Evolutionary conservation across 1,140 invertebrate species (phyloP).

Genomic region (Frieseomelitta varia): DNA sequence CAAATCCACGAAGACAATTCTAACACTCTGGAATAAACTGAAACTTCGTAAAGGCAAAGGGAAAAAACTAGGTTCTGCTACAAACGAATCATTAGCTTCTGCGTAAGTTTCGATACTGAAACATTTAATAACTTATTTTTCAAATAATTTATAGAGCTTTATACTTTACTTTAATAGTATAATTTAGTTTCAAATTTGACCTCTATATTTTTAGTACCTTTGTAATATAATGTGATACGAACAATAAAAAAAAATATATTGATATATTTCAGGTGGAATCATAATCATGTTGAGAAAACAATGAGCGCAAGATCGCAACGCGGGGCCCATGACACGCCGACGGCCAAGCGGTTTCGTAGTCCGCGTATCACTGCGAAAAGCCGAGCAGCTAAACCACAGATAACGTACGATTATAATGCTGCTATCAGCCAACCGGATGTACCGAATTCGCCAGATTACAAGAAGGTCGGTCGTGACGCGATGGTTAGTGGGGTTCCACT

Average conservation of each 20-base stretch:
- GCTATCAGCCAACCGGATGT: conserved; percentile 59
- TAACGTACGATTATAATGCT: conserved; percentile 59
- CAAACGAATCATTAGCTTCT: conserved; percentile 16
- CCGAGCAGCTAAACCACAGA: background rate
- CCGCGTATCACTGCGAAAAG: background rate
- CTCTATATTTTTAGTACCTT: background rate
- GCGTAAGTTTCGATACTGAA: conserved; percentile 27
- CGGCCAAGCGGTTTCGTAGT: conserved; percentile 3
- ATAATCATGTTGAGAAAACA: conserved; percentile 56
- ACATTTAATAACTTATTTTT: background rate
- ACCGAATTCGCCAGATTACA: conserved; percentile 29
- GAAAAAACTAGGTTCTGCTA: background rate
- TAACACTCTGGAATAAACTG: conserved; percentile 55
- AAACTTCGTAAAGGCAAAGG: conserved; percentile 47
- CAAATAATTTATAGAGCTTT: background rate
- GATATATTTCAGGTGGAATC: conserved; percentile 20
- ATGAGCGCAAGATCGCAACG: conserved; percentile 56
- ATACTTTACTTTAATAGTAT: too few species aligned
- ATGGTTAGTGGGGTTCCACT: conserved; percentile 32
- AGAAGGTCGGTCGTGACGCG: background rate
- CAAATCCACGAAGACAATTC: conserved; percentile 40
- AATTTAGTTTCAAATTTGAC: too few species aligned
- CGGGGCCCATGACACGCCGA: conserved; percentile 28
- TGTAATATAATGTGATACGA: background rate
- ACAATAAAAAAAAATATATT: background rate